phyloP scores from a whole-genome alignment of 2,888 invertebrate genomes.

The Drosophila pegasa region DNA sequence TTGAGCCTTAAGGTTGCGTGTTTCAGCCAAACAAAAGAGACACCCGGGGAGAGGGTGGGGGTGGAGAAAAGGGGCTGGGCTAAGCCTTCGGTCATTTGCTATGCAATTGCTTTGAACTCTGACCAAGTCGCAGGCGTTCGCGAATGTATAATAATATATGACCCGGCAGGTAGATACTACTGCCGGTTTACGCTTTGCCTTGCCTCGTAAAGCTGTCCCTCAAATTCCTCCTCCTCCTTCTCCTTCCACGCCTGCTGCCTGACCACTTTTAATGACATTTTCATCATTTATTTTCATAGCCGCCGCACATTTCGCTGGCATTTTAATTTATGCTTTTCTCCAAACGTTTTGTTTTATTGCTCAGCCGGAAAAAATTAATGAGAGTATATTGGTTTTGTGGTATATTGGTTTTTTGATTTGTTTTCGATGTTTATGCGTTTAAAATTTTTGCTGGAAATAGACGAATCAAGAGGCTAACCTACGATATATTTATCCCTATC shows the following conservation, averaged over 20 bases:
- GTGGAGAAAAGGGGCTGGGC: conserved; percentile 13
- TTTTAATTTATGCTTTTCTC: conserved; percentile 65
- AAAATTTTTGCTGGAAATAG: too few species aligned
- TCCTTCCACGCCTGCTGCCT: too few species aligned
- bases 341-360: conserved; percentile 39
- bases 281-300: conserved; percentile 69
- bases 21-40: conserved; percentile 51
- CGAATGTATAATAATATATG: conserved; percentile 30
- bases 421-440: not conserved
- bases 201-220: conserved; percentile 9
- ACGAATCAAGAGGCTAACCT: too few species aligned
- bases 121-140: conserved; percentile 20
- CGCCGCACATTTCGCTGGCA: conserved; percentile 50
- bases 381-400: not conserved
- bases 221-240: not conserved
- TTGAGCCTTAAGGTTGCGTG: conserved; percentile 81
- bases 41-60: not conserved
- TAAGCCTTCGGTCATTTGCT: conserved; percentile 62
- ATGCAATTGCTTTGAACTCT: conserved; percentile 69
- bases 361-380: not conserved
- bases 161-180: not conserved
- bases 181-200: conserved; percentile 24
- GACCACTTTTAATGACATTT: conserved; percentile 58
- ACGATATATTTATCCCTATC: too few species aligned
- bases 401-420: too few species aligned